Evolutionary conservation across 2,888 invertebrate genomes (phyloP), one percentile per base, ranked within the genome.

Genomic region (Aspidiotus rigidus): DNA sequence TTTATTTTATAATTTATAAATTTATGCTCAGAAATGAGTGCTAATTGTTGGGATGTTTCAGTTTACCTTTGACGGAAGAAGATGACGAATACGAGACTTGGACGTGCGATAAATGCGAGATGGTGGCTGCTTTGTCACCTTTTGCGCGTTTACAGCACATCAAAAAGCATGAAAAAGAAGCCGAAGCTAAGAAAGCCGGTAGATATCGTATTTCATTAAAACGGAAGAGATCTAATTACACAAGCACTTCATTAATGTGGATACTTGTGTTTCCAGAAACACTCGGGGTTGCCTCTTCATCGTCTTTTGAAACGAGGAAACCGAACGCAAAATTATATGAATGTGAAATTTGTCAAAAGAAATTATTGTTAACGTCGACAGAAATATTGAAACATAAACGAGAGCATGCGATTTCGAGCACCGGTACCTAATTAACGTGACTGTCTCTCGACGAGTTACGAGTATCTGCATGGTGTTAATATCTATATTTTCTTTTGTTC

Each of bases 341-440:
- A 73, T 96, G 96, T 77, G 80, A 83, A 10, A 81, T 78, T 73
- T 96, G 96, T 78, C 79, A 83, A 3, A 80, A 85, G 74, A 83
- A 81, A 7, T 78, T 93, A 70, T 81, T 83, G 74, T 79, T 93
- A 73, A 88, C 89, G 11, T 86, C 90, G 7, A 87, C 89, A 28
- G 93, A 95, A 77, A 88, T 93, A 77, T 81, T 95, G 72, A 89
- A 85, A 75, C 95, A 96, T 80, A 91, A 86, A 77, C 89, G 85
- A 75, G 80, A 79, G 73, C 81, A 81, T 71, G 28, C 28, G 28
- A 28, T 3, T 5, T 28, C 28, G 28, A 28, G 28, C 28, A 28
- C 28, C 28, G 28, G 28, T 28, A 28, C 28, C 28, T 28, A 28
- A 28, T 28, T 28, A 28, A 28, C 28, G 28, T 28, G 28, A 5